These are phyloP conservation scores for Gasterosteus nipponicus DNA, from an alignment of 2,113 vertebrate species.

Conservation along the genomic window DNA sequence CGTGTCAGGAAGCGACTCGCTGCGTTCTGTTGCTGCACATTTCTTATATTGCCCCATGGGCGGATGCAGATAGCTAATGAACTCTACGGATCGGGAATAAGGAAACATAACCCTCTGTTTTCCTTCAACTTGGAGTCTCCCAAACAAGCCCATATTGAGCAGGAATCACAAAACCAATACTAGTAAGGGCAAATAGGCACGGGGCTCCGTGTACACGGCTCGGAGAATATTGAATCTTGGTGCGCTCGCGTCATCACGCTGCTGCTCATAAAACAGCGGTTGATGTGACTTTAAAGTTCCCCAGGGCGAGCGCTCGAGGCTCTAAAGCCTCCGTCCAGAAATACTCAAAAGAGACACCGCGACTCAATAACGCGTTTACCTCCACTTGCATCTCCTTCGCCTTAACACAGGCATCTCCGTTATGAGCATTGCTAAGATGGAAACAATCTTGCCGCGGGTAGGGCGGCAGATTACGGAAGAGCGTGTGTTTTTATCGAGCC, in stretches of 20 bases:
- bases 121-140: conserved; percentile 58
- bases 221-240: conserved; percentile 70
- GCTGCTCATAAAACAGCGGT: conserved; percentile 68
- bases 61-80: conserved; percentile 82
- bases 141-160: conserved; percentile 66
- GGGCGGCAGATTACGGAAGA: not conserved
- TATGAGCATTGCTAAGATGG: not conserved
- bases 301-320: conserved; percentile 42
- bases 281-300: conserved; percentile 72
- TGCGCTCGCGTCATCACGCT: conserved; percentile 60
- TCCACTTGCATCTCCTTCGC: conserved; percentile 27
- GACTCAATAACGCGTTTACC: conserved; percentile 61
- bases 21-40: conserved; percentile 62
- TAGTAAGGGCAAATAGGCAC: conserved; percentile 67
- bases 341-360: conserved; percentile 27
- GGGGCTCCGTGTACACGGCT: conserved; percentile 59
- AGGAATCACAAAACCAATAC: conserved; percentile 69
- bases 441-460: conserved; percentile 27
- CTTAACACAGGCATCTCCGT: conserved; percentile 11
- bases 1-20: conserved; percentile 61
- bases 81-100: conserved; percentile 53
- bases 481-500: too few relatives aligned
- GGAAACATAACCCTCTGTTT: conserved; percentile 33
- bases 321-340: conserved; percentile 42
- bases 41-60: conserved; percentile 80